Percentiles rank a stretch among this genome's conserved stretches.
phyloP scores from a whole-genome alignment of 30 jellyfish, hydroid and myxozoan species.

The Pelagia noctiluca region DNA sequence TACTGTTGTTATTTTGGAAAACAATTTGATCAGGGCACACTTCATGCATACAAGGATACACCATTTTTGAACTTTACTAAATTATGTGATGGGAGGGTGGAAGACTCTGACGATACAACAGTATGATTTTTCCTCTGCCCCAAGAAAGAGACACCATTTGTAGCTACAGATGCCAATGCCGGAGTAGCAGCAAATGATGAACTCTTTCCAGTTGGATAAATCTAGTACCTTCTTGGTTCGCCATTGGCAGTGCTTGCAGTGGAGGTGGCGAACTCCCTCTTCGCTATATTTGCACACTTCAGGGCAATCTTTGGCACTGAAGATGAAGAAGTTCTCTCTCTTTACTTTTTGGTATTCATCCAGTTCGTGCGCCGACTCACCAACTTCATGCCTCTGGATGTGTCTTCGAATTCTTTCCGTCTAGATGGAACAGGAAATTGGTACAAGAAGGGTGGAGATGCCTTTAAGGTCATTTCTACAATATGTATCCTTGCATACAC shows the following conservation, averaged over 20 bases:
- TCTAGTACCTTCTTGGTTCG: slow-evolving; percentile 66
- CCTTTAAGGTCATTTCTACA: background rate
- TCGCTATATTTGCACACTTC: slow-evolving; percentile 72
- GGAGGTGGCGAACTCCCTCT: slow-evolving; percentile 75
- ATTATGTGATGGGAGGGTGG: background rate
- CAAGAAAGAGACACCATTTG: background rate
- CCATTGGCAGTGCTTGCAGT: slow-evolving; percentile 80
- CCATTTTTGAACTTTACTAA: background rate
- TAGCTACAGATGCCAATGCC: background rate
- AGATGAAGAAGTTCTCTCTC: slow-evolving; percentile 68
- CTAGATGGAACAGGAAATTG: slow-evolving; percentile 27
- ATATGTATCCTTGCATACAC: slow-evolving; percentile 74
- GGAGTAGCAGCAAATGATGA: background rate
- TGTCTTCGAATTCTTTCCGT: slow-evolving; percentile 75
- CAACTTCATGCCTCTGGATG: slow-evolving; percentile 72
- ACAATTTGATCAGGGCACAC: slow-evolving; percentile 34
- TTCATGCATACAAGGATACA: slow-evolving; percentile 67
- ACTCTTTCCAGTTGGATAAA: background rate
- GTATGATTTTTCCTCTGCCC: slow-evolving; percentile 36
- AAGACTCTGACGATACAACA: slow-evolving; percentile 40
- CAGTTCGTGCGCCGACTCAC: slow-evolving; percentile 48
- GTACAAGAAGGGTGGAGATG: background rate
- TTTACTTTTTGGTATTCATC: slow-evolving; percentile 75
- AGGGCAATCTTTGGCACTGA: slow-evolving; percentile 79
- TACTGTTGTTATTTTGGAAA: slow-evolving; percentile 67